phyloP scores from a whole-genome alignment of 2,888 invertebrate genomes.

The Chaetoderma sp. region DNA sequence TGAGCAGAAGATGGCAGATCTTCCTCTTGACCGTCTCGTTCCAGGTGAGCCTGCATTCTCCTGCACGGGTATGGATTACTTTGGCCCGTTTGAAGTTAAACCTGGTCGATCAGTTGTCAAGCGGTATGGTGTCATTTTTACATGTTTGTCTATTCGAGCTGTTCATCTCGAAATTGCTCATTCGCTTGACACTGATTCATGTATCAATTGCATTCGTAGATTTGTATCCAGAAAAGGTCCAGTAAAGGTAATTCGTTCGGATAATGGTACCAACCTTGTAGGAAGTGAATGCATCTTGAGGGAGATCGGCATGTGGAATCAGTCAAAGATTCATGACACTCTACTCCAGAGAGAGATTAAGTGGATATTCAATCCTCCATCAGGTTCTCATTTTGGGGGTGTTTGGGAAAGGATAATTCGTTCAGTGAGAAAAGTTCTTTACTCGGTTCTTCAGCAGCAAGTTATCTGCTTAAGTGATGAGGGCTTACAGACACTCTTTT shows the following conservation, averaged over 20 bases:
- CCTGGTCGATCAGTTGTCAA: constrained; percentile 14
- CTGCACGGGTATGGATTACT: constrained; percentile 25
- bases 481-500: too few relatives aligned
- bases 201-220: constrained; percentile 23
- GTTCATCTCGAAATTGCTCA: constrained; percentile 25
- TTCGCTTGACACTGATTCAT: constrained; percentile 13
- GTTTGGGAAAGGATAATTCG: too few relatives aligned
- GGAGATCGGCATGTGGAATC: too few relatives aligned
- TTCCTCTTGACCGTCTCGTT: not conserved
- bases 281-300: too few relatives aligned
- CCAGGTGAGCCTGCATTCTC: constrained; percentile 8
- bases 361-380: too few relatives aligned
- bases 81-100: constrained; percentile 27
- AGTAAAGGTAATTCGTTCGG: too few relatives aligned
- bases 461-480: too few relatives aligned
- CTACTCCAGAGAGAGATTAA: too few relatives aligned
- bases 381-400: too few relatives aligned
- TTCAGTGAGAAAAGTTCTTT: too few relatives aligned
- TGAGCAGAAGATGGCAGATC: not conserved
- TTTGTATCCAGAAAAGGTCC: constrained; percentile 20
- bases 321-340: too few relatives aligned
- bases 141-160: constrained; percentile 22
- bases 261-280: constrained; percentile 33
- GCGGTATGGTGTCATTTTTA: constrained; percentile 33
- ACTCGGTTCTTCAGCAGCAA: too few relatives aligned